A percentile compares a stretch with the other conserved stretches of the same genome.
Evolutionary conservation across 2,888 invertebrate species (phyloP).

Genomic region (Lumbricus terrestris): DNA sequence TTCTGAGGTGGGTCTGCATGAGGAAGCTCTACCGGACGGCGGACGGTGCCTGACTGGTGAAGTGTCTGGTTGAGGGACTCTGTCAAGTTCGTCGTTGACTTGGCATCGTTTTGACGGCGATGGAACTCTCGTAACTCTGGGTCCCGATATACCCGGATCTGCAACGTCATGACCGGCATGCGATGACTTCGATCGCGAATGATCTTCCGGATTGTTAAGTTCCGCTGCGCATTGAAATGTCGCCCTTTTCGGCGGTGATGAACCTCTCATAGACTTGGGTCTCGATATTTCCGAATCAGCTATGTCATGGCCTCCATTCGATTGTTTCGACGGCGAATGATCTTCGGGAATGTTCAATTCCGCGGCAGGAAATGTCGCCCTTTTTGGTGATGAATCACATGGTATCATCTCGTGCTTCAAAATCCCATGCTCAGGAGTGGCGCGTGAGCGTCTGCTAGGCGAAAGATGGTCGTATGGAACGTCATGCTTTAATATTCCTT

Average conservation of each 20-base stretch:
- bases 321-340: neutral
- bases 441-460: too few species aligned
- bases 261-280: neutral
- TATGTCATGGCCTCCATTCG: neutral
- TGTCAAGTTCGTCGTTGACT: neutral
- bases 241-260: neutral
- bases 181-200: too few species aligned
- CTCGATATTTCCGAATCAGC: neutral
- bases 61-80: neutral
- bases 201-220: too few species aligned
- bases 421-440: too few species aligned
- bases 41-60: neutral
- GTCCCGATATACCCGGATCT: neutral
- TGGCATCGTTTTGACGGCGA: neutral
- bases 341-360: neutral
- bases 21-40: neutral
- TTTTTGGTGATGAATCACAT: neutral
- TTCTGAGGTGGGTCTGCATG: neutral
- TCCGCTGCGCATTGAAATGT: neutral
- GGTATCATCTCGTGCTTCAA: too few species aligned
- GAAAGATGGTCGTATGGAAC: too few species aligned
- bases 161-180: too few species aligned
- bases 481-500: too few species aligned
- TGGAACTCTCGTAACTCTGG: neutral
- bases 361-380: neutral